Percentiles rank a stretch among this genome's conserved stretches.
Conservation (phyloP, 2,888 invertebrate species). For the Clanis bilineata region DNA sequence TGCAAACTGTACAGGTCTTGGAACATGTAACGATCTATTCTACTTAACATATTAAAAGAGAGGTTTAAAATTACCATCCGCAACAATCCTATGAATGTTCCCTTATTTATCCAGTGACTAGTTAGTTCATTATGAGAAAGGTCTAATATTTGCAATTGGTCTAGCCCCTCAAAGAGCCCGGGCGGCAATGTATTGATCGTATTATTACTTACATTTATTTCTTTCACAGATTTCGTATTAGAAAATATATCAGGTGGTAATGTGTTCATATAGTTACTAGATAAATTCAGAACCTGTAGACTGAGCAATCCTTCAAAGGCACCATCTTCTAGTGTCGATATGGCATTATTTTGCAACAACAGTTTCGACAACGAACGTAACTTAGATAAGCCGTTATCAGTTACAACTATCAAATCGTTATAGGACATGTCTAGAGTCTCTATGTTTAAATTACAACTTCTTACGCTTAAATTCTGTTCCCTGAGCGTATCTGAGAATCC, state of each 20-base stretch:
- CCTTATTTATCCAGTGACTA: slow-evolving; percentile 88
- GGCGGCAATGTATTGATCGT: slow-evolving; percentile 88
- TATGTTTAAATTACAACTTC: slow-evolving; percentile 86
- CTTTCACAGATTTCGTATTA: slow-evolving; percentile 84
- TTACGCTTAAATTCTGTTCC: slow-evolving; percentile 80
- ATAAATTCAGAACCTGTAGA: slow-evolving; percentile 88
- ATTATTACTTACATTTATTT: slow-evolving; percentile 89
- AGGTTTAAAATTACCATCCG: slow-evolving; percentile 89
- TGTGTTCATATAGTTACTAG: slow-evolving; percentile 88
- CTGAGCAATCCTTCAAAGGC: slow-evolving; percentile 86
- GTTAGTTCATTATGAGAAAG: slow-evolving; percentile 87
- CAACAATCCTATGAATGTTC: slow-evolving; percentile 87
- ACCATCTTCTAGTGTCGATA: slow-evolving; percentile 87
- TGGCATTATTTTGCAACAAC: slow-evolving; percentile 88
- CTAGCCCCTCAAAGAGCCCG: slow-evolving; percentile 86
- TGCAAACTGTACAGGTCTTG: slow-evolving; percentile 89
- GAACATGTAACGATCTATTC: slow-evolving; percentile 87
- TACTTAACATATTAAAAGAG: slow-evolving; percentile 86
- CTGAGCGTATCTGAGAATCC: slow-evolving; percentile 88
- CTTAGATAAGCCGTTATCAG: slow-evolving; percentile 86
- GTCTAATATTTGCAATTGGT: slow-evolving; percentile 87
- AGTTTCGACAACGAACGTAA: slow-evolving; percentile 86
- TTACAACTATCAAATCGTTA: slow-evolving; percentile 87
- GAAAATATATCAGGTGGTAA: slow-evolving; percentile 89
- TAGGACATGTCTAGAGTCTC: slow-evolving; percentile 87